Evolutionary conservation across 2,113 vertebrate species (phyloP).

Genomic region (Leptobrachium leishanense): DNA sequence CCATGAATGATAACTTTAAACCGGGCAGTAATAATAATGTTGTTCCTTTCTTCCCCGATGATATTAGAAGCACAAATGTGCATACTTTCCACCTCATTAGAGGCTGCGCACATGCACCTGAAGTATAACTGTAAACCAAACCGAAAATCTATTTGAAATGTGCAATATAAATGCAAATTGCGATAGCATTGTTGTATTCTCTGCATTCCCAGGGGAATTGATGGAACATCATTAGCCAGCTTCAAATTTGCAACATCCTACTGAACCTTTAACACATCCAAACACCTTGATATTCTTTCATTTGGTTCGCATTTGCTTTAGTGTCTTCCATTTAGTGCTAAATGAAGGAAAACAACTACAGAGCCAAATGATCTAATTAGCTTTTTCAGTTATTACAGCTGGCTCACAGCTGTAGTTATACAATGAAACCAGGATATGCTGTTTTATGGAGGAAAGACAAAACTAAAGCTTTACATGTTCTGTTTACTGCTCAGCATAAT

Average conservation of each 20-base stretch:
- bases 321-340: constrained; percentile 47
- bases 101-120: constrained; percentile 25
- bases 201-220: constrained; percentile 28
- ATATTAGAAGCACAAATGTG: constrained; percentile 44
- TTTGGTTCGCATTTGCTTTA: constrained; percentile 46
- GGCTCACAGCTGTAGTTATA: constrained; percentile 31
- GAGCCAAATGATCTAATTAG: constrained; percentile 46
- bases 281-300: constrained; percentile 45
- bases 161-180: constrained; percentile 50
- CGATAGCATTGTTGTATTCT: constrained; percentile 33
- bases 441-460: neutral
- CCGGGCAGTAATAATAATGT: constrained; percentile 39
- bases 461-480: neutral
- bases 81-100: constrained; percentile 44
- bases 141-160: constrained; percentile 40
- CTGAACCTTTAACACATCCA: constrained; percentile 47
- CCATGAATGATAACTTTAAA: constrained; percentile 26
- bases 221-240: constrained; percentile 33
- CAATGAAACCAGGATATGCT: constrained; percentile 15
- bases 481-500: too few species aligned
- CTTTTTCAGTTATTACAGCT: constrained; percentile 47
- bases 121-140: constrained; percentile 41
- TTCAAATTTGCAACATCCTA: constrained; percentile 45
- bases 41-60: constrained; percentile 41
- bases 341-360: constrained; percentile 48